These are phyloP conservation scores for Mareca penelope DNA, from an alignment of 2,797 vertebrate species.

Conservation along the genomic window DNA sequence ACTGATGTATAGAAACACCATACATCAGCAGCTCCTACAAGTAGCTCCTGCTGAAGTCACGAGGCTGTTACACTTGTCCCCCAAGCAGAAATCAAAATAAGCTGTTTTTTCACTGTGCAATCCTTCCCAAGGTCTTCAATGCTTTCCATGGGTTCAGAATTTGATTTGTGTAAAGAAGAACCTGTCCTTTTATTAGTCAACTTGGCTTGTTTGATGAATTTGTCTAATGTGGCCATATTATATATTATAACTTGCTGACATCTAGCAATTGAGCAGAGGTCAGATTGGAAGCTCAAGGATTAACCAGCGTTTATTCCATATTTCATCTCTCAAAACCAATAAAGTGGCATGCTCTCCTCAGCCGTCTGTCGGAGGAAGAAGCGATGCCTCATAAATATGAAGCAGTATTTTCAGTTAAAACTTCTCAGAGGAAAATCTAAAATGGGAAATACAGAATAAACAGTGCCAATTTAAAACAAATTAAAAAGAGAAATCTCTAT, in stretches of 20 bases:
- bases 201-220: slow-evolving; percentile 16
- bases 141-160: neutral
- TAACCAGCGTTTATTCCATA: slow-evolving; percentile 45
- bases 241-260: slow-evolving; percentile 46
- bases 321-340: slow-evolving; percentile 45
- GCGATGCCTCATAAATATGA: neutral
- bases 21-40: neutral
- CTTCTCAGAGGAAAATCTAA: neutral
- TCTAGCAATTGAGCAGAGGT: neutral
- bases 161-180: slow-evolving; percentile 57
- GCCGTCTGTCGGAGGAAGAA: neutral
- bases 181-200: slow-evolving; percentile 32
- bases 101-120: neutral
- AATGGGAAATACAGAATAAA: neutral
- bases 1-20: too few species aligned
- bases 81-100: neutral
- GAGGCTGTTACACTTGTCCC: neutral
- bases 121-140: slow-evolving; percentile 31
- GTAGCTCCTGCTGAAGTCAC: neutral
- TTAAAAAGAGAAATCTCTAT: neutral
- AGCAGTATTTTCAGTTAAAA: neutral
- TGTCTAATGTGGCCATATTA: neutral
- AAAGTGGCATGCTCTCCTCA: neutral
- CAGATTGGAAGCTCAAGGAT: slow-evolving; percentile 55
- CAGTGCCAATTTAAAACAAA: neutral